These are phyloP conservation scores for Andinoacara biseriatus DNA, from an alignment of 2,113 vertebrate genomes.

Conservation along the genomic window DNA sequence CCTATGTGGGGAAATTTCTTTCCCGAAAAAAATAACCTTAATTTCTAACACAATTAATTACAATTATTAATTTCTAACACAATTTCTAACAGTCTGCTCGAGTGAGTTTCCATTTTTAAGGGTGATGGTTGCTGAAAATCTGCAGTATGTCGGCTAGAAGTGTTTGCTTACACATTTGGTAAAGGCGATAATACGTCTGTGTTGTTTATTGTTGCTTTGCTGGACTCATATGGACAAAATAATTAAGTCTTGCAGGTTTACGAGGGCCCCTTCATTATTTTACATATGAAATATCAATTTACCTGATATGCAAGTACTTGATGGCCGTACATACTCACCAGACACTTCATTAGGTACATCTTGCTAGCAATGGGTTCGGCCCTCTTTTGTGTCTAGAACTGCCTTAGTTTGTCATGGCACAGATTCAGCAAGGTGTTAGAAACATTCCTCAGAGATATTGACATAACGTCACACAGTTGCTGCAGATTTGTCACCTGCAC, in stretches of 20 bases:
- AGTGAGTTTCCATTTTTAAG: no score
- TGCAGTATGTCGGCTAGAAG: not conserved
- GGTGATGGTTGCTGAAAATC: not conserved
- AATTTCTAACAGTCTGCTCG: no score
- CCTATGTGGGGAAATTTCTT: no score
- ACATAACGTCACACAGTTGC: not conserved
- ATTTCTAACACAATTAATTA: no score
- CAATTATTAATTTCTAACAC: no score
- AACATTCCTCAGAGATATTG: not conserved
- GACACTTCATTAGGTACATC: not conserved
- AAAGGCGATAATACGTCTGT: not conserved
- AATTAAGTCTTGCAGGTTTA: not conserved
- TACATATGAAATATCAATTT: not conserved
- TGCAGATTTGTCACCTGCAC: not conserved
- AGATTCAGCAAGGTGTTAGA: not conserved
- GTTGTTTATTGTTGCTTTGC: constrained; percentile 2
- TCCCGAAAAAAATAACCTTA: no score
- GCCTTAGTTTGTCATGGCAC: not conserved
- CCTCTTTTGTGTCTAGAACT: not conserved
- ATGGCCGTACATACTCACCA: no score
- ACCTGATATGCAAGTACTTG: not conserved
- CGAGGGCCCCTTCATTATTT: not conserved
- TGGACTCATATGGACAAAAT: not conserved
- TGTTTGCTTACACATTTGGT: not conserved
- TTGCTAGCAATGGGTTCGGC: not conserved